A percentile compares a stretch with the other conserved stretches of the same genome.
These are phyloP conservation scores for Callorhinus ursinus DNA, from an alignment of 2,113 vertebrate species.

Conservation along the genomic window DNA sequence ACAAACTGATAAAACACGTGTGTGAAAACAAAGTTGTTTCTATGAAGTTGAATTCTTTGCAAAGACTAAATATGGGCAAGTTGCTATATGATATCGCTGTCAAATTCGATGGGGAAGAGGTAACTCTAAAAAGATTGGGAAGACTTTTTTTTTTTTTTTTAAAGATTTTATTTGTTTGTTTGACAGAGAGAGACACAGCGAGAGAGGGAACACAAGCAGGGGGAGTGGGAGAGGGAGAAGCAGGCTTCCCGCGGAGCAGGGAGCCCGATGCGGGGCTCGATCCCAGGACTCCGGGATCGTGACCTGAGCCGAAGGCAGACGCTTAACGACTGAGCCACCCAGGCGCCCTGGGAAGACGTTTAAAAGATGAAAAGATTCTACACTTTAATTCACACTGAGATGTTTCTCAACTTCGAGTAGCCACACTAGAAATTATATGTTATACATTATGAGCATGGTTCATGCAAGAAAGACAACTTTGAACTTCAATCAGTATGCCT, in stretches of 20 bases:
- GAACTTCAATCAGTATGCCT: not conserved
- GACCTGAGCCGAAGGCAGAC: no score
- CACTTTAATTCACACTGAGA: not conserved
- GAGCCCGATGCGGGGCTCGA: no score
- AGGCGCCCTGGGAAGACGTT: not conserved
- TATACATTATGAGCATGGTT: not conserved
- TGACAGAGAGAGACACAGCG: no score
- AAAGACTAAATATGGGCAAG: conserved; percentile 19
- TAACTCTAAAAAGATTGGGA: not conserved
- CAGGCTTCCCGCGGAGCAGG: no score
- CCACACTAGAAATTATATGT: conserved; percentile 13
- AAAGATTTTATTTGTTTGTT: no score
- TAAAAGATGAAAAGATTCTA: not conserved
- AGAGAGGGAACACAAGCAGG: no score
- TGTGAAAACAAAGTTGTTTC: not conserved
- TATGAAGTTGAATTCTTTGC: conserved; percentile 5
- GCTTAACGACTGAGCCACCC: no score
- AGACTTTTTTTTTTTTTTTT: no score
- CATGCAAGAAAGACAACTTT: conserved; percentile 25
- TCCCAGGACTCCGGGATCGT: no score
- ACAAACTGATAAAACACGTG: not conserved
- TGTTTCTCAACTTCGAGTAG: not conserved
- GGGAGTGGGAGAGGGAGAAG: no score
- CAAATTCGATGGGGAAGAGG: not conserved
- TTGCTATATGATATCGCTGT: not conserved